Evolutionary conservation across 2,797 vertebrate species (phyloP), one percentile per base, ranked within the genome.

Genomic region (Myripristis murdjan): DNA sequence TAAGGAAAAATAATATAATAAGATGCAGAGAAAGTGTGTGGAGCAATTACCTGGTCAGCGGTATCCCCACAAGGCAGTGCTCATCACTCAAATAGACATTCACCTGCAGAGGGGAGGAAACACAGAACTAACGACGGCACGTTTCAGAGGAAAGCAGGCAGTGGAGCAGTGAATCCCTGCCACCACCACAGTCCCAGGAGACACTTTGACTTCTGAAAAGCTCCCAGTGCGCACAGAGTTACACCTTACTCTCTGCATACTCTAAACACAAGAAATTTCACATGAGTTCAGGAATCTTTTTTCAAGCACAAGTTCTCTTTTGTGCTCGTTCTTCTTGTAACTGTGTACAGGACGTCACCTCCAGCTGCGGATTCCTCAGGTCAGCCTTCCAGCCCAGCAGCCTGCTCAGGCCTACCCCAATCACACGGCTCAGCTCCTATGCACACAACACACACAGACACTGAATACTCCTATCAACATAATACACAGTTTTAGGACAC

Each of bases 51-150:
- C 96, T 98, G 91, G 96, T 93, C n/a, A 98, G 69, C 51, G 96
- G 95, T 72, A 98, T 95, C 55, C 97, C 98, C 48, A 96, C 73
- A 5, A 98, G 92, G 55, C 91, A 95, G 76, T 96, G 91, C 71
- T 95, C 82, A 37, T 98, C 95, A 85, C 91, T 98, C 78, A 98
- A 89, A 88, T 95, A 91, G 24, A 98, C 79, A 79, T 95, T 96
- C 15, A 98, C 84, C 98, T 98, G 85, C 75, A 92, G 80, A 33
- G 61, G 65, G 46, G 56, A 80, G 24, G 39, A 78, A 69, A 75
- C 71, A 64, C 6, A 23, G 6, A 31, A 69, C 20, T 8, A 11
- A 39, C 0, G 15, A 28, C 3, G 10, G 11, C 11, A 24, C 12
- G 33, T 62, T 60, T 16, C 1, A 64, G 48, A 28, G 15, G 4